A percentile compares a stretch with the other conserved stretches of the same genome.
Evolutionary conservation across 1,140 invertebrate genomes (phyloP).

Genomic region (Diachasma alloeum): DNA sequence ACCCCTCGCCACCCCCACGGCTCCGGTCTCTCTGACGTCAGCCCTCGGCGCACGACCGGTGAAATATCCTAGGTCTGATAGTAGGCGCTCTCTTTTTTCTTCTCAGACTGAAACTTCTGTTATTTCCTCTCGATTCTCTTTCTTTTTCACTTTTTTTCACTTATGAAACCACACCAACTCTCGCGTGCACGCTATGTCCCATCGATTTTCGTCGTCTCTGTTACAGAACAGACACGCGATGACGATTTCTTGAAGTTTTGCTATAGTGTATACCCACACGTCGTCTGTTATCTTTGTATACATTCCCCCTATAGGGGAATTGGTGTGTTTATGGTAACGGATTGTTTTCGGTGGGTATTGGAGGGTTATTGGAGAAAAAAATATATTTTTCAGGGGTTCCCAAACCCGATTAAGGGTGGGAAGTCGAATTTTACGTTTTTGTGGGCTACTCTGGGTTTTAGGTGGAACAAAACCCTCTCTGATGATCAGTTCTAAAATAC

Average conservation of each 20-base stretch:
- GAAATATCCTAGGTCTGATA: background rate
- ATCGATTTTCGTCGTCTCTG: background rate
- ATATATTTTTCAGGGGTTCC: too few species aligned
- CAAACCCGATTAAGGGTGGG: too few species aligned
- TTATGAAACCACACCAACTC: background rate
- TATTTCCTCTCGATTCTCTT: background rate
- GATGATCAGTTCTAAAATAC: too few species aligned
- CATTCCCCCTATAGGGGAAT: too few species aligned
- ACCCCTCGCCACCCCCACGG: background rate
- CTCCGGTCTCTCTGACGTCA: slow-evolving; percentile 11
- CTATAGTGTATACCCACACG: too few species aligned
- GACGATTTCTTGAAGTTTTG: background rate
- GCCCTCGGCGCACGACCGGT: background rate
- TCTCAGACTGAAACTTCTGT: background rate
- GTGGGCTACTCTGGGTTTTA: too few species aligned
- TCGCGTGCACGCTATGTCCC: background rate
- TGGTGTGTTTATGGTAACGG: too few species aligned
- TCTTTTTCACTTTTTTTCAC: background rate
- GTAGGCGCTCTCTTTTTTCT: background rate
- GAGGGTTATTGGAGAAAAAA: too few species aligned
- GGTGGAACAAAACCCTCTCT: too few species aligned
- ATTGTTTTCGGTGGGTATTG: too few species aligned
- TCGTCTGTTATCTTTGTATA: too few species aligned
- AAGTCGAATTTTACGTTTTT: too few species aligned
- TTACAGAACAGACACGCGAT: background rate